Evolutionary conservation across 1,140 invertebrate genomes (phyloP).

Genomic region (Phymorhynchus buccinoides): DNA sequence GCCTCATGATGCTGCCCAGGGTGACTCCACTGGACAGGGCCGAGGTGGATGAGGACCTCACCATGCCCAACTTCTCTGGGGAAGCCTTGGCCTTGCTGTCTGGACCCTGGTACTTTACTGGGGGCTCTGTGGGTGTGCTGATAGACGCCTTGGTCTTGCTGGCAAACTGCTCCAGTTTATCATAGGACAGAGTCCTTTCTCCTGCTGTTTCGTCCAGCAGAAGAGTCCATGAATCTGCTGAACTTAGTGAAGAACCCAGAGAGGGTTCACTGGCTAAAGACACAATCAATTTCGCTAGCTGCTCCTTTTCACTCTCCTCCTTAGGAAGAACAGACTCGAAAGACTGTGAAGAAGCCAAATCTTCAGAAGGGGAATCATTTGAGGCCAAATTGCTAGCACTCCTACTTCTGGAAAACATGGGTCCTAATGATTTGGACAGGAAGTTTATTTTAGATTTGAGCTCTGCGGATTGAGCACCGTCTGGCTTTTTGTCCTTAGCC

Average conservation of each 20-base stretch:
- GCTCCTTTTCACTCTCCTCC: constrained; percentile 2
- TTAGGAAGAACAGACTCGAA: not conserved
- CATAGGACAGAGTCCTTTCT: not conserved
- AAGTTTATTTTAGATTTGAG: not conserved
- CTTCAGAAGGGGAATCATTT: not conserved
- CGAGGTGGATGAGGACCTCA: not conserved
- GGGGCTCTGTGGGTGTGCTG: not conserved
- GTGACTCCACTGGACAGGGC: not conserved
- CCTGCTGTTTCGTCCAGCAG: constrained; percentile 24
- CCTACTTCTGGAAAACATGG: not conserved
- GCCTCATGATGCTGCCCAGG: not conserved
- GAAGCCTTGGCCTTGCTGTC: not conserved
- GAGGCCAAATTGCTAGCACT: not conserved
- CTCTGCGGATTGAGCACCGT: not conserved
- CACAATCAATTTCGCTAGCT: not conserved
- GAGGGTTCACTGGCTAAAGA: not conserved
- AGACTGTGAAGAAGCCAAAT: not conserved
- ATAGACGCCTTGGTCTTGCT: not conserved
- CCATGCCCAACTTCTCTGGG: not conserved
- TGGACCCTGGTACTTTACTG: not conserved
- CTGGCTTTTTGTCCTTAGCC: not conserved
- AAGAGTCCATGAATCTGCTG: constrained; percentile 12
- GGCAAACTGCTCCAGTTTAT: not conserved
- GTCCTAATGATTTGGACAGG: not conserved
- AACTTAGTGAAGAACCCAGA: not conserved